Percentiles rank a stretch among this genome's conserved stretches.
phyloP scores from a whole-genome alignment of 1,140 invertebrate genomes.

The Platyscapa corneri region DNA sequence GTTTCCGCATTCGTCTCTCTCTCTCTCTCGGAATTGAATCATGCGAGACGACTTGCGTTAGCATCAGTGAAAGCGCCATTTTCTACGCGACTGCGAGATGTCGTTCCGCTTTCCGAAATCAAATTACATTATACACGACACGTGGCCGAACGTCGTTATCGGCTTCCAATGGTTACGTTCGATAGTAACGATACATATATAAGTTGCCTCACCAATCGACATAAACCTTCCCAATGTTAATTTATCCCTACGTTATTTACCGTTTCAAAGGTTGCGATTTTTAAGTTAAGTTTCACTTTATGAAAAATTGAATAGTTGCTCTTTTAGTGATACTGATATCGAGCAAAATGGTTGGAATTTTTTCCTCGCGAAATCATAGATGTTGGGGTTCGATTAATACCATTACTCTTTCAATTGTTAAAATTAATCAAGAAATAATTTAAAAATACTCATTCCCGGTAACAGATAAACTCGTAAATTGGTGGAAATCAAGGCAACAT shows the following conservation, averaged over 20 bases:
- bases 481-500: too few species aligned
- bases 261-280: too few species aligned
- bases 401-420: too few species aligned
- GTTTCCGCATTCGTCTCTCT: not conserved
- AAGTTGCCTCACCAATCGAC: not conserved
- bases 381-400: too few species aligned
- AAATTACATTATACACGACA: constrained; percentile 32
- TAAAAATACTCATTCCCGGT: too few species aligned
- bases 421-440: too few species aligned
- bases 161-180: constrained; percentile 33
- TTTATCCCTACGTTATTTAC: not conserved
- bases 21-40: not conserved
- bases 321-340: too few species aligned
- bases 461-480: too few species aligned
- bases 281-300: too few species aligned
- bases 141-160: constrained; percentile 38
- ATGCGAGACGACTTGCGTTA: not conserved
- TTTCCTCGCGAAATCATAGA: too few species aligned
- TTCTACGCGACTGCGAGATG: constrained; percentile 18
- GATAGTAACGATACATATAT: constrained; percentile 17
- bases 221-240: constrained; percentile 12
- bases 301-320: too few species aligned
- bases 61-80: constrained; percentile 10
- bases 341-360: too few species aligned
- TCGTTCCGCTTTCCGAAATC: constrained; percentile 40